A percentile compares a stretch with the other conserved stretches of the same genome.
Evolutionary conservation across 2,113 vertebrate species (phyloP).

Genomic region (Meles meles): DNA sequence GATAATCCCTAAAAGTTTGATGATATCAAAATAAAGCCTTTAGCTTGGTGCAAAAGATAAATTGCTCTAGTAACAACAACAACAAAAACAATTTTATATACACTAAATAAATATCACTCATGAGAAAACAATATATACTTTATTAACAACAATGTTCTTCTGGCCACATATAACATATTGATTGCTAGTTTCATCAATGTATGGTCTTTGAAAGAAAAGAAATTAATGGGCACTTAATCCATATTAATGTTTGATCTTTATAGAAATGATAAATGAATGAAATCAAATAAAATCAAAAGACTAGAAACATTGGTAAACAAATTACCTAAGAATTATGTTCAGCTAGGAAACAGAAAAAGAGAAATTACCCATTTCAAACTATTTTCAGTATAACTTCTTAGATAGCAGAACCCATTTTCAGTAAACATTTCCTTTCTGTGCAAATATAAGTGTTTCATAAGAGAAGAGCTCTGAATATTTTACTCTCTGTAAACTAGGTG

Average conservation of each 20-base stretch:
- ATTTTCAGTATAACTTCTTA: neutral
- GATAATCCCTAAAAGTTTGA: neutral
- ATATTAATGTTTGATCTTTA: neutral
- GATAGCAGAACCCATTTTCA: neutral
- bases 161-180: neutral
- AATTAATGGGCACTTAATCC: neutral
- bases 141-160: neutral
- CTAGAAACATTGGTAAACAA: neutral
- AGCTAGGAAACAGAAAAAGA: neutral
- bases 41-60: neutral
- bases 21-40: neutral
- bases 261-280: neutral
- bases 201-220: neutral
- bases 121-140: neutral
- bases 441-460: neutral
- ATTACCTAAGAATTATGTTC: neutral
- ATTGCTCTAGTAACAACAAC: neutral
- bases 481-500: neutral
- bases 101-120: neutral
- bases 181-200: neutral
- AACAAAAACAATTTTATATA: neutral
- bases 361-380: neutral
- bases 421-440: neutral
- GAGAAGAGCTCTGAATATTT: neutral
- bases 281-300: neutral